These are phyloP conservation scores for Cryptocephalus primarius DNA, from an alignment of 2,888 invertebrate genomes.

Conservation along the genomic window DNA sequence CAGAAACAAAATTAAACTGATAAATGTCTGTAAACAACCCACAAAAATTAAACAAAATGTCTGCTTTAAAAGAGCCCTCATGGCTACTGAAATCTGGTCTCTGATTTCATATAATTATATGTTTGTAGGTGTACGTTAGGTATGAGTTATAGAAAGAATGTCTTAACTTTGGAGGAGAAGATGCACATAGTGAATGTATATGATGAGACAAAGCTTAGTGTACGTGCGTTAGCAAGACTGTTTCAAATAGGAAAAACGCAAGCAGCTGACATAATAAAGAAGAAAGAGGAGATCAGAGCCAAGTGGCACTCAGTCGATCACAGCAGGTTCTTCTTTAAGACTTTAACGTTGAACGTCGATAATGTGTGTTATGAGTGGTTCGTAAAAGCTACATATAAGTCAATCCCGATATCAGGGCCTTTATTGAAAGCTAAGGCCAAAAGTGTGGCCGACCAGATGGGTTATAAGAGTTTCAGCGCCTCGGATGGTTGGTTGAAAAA, in stretches of 20 bases:
- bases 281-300: not conserved
- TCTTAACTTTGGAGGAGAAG: too few relatives aligned
- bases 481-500: not conserved
- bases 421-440: not conserved
- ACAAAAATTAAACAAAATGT: too few relatives aligned
- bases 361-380: slow-evolving; percentile 1
- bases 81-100: too few relatives aligned
- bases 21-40: too few relatives aligned
- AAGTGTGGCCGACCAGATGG: not conserved
- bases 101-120: too few relatives aligned
- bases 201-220: not conserved
- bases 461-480: not conserved
- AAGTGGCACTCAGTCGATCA: too few relatives aligned
- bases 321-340: not conserved
- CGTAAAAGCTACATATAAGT: not conserved
- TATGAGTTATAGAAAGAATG: too few relatives aligned
- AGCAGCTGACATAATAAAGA: not conserved
- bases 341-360: not conserved
- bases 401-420: not conserved
- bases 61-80: too few relatives aligned
- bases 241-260: slow-evolving; percentile 1
- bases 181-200: too few relatives aligned
- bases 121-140: too few relatives aligned
- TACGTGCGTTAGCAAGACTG: not conserved
- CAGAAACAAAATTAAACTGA: too few relatives aligned